These are phyloP conservation scores for Rhombomys opimus DNA, from an alignment of 2,113 vertebrate species.

Conservation along the genomic window DNA sequence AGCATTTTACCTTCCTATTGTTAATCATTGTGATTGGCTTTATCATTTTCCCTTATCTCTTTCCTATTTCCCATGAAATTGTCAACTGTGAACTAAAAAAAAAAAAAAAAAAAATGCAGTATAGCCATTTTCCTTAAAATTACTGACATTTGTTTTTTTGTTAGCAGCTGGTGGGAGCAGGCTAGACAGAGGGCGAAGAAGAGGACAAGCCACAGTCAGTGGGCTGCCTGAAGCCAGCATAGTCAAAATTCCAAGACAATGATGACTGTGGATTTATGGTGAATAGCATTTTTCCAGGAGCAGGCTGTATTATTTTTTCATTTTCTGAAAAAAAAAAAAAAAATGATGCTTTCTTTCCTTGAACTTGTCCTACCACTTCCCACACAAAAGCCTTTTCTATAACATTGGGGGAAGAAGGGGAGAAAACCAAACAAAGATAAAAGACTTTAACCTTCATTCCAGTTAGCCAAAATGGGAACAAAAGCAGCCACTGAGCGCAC, in stretches of 20 bases:
- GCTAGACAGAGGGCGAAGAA: constrained; percentile 53
- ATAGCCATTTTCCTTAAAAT: constrained; percentile 58
- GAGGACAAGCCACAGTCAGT: constrained; percentile 15
- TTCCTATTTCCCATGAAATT: constrained; percentile 7
- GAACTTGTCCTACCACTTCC: not conserved
- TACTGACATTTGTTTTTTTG: constrained; percentile 55
- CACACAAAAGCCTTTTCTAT: not conserved
- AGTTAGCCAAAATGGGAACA: constrained; percentile 45
- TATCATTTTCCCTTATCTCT: constrained; percentile 31
- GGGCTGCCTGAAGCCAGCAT: not conserved
- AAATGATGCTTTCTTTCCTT: constrained; percentile 37
- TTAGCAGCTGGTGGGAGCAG: constrained; percentile 26
- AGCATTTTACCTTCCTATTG: not conserved
- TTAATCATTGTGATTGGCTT: constrained; percentile 14
- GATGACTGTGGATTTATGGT: constrained; percentile 26
- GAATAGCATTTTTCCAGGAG: not conserved
- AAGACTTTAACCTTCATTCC: not conserved
- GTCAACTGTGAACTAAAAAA: constrained; percentile 43
- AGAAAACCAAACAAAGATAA: not conserved
- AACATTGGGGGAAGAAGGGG: not conserved
- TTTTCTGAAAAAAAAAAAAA: constrained; percentile 57
- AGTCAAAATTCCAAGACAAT: constrained; percentile 39
- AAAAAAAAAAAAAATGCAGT: not conserved
- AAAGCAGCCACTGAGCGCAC: not conserved
- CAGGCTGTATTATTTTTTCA: not conserved